Percentiles rank a stretch among this genome's conserved stretches.
These are phyloP conservation scores for Lacerta viridis DNA, from an alignment of 2,797 vertebrate genomes.

Conservation along the genomic window DNA sequence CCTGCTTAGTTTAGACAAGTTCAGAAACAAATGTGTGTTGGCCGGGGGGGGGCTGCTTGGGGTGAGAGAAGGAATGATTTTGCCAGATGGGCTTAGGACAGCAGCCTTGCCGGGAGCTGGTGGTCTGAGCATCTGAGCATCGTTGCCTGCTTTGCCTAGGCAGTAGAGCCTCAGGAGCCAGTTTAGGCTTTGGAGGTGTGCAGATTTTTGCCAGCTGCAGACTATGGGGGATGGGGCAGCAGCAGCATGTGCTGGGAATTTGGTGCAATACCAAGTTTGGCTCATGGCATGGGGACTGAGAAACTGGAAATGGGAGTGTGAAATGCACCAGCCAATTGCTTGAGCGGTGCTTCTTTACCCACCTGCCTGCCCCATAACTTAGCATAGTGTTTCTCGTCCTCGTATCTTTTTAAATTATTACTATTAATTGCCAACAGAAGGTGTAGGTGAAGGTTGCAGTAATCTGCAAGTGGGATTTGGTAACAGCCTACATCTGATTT, in stretches of 20 bases:
- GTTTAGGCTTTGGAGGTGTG: not conserved
- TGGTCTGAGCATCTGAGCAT: not conserved
- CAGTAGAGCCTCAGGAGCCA: not conserved
- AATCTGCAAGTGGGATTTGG: not conserved
- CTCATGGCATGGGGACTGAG: not conserved
- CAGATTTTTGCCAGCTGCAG: not conserved
- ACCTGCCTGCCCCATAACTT: too few relatives aligned
- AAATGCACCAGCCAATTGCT: not conserved
- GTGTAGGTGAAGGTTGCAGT: not conserved
- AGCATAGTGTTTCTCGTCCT: not conserved
- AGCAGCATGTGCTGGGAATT: not conserved
- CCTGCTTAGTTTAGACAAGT: constrained; percentile 45
- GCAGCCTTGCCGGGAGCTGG: not conserved
- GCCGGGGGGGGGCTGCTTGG: not conserved
- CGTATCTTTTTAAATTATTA: too few relatives aligned
- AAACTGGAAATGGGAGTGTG: too few relatives aligned
- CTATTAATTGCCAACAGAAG: not conserved
- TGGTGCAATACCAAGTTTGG: not conserved
- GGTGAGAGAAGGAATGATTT: constrained; percentile 18
- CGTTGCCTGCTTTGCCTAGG: not conserved
- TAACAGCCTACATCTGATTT: not conserved
- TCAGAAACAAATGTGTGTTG: constrained; percentile 28
- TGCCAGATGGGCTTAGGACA: constrained; percentile 40
- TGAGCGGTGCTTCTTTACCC: not conserved
- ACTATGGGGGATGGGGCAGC: too few relatives aligned